Percentiles rank a stretch among this genome's conserved stretches.
phyloP scores from a whole-genome alignment of 1,140 invertebrate species.

The Sitophilus oryzae region DNA sequence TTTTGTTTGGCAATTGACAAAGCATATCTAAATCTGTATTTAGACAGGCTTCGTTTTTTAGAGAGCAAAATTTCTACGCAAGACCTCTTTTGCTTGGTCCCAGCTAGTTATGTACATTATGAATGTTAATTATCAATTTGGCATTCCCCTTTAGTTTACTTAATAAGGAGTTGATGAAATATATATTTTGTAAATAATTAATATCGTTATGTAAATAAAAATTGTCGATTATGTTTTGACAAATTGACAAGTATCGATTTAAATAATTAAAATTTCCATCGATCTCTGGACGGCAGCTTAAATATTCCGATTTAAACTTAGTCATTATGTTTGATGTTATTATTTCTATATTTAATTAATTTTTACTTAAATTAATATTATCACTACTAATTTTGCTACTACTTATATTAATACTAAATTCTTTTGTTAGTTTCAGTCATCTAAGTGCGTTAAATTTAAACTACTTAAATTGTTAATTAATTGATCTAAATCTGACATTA shows the following conservation, averaged over 20 bases:
- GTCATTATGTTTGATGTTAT: no score
- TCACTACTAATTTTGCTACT: no score
- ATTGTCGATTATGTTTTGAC: constrained; percentile 9
- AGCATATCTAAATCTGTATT: constrained; percentile 20
- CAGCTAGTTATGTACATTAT: constrained; percentile 19
- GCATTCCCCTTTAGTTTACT: constrained; percentile 17
- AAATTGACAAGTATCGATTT: constrained; percentile 14
- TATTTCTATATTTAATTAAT: no score
- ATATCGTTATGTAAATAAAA: constrained; percentile 12
- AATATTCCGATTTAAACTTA: constrained; percentile 18
- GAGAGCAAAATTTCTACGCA: constrained; percentile 18
- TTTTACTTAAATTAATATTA: no score
- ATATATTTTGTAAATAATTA: constrained; percentile 17
- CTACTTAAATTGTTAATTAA: no score
- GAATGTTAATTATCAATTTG: constrained; percentile 17
- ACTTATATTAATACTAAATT: no score
- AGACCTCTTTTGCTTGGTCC: constrained; percentile 3
- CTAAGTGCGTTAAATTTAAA: no score
- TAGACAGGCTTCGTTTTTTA: constrained; percentile 12
- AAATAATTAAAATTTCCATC: constrained; percentile 19
- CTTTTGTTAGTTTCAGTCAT: no score
- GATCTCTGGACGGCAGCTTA: constrained; percentile 18
- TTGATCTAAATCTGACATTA: no score
- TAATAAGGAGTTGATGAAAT: constrained; percentile 18
- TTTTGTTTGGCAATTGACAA: constrained; percentile 13